These are phyloP conservation scores for Alloscopus bannaensis DNA, from an alignment of 2,888 invertebrate species.

Conservation along the genomic window DNA sequence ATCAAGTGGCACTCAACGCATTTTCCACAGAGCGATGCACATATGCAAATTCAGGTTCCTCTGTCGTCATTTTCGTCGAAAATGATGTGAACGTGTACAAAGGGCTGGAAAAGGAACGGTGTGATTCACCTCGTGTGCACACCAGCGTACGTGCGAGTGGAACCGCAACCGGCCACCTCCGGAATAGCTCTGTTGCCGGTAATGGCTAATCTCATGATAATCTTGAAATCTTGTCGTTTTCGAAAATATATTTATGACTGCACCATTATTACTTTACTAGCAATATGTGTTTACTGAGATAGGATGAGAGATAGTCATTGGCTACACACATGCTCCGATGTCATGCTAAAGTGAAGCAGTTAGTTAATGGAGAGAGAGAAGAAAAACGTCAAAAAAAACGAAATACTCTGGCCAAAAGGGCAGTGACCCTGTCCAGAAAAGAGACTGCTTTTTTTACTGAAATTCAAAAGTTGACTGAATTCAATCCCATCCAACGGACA, in stretches of 20 bases:
- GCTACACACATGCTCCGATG: no score
- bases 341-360: no score
- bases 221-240: slow-evolving; percentile 19
- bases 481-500: slow-evolving; percentile 55
- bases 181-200: slow-evolving; percentile 31
- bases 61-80: slow-evolving; percentile 24
- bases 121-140: neutral
- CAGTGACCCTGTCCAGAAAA: slow-evolving; percentile 63
- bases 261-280: no score
- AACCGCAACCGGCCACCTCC: slow-evolving; percentile 23
- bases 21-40: slow-evolving; percentile 20
- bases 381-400: slow-evolving; percentile 35
- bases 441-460: slow-evolving; percentile 50
- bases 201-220: slow-evolving; percentile 8
- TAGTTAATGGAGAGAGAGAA: slow-evolving; percentile 17
- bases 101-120: slow-evolving; percentile 18
- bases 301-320: no score
- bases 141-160: slow-evolving; percentile 12
- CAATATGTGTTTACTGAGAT: no score
- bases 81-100: slow-evolving; percentile 12
- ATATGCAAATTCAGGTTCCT: slow-evolving; percentile 34
- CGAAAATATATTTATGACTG: slow-evolving; percentile 31
- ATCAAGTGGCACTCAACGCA: slow-evolving; percentile 37
- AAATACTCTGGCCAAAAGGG: slow-evolving; percentile 31
- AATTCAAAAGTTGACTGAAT: slow-evolving; percentile 51